A percentile compares a stretch with the other conserved stretches of the same genome.
phyloP scores from a whole-genome alignment of 2,888 invertebrate species.

The Eristalinus sepulchralis region DNA sequence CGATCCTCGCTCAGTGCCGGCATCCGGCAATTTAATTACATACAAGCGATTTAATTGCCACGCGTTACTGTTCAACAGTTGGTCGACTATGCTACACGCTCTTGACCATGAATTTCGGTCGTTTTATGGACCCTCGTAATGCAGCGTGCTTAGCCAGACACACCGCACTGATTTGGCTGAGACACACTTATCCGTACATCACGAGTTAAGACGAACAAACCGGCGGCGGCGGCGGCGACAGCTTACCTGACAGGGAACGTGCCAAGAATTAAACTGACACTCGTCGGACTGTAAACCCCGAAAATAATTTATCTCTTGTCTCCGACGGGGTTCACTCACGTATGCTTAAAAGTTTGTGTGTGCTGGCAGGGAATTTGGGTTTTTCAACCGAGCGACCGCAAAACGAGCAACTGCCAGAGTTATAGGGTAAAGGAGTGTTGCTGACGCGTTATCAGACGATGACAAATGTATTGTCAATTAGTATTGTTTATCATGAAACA shows the following conservation, averaged over 20 bases:
- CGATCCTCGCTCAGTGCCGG: neutral
- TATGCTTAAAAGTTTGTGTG: neutral
- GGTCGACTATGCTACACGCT: neutral
- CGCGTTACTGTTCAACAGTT: neutral
- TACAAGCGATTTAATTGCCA: neutral
- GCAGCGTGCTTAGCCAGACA: neutral
- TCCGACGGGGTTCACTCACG: neutral
- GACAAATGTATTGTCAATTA: no score
- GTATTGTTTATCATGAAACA: no score
- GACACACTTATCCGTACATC: neutral
- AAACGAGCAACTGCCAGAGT: no score
- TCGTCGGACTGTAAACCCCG: neutral
- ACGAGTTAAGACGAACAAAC: neutral
- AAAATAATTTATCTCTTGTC: neutral
- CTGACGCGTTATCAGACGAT: no score
- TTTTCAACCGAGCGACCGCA: no score
- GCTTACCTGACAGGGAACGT: neutral
- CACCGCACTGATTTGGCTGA: neutral
- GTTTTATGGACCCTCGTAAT: conserved; percentile 5
- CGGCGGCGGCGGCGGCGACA: neutral
- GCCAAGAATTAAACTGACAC: neutral
- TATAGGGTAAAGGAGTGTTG: no score
- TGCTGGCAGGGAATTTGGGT: no score
- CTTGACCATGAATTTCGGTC: conserved; percentile 21
- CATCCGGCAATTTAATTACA: neutral